Evolutionary conservation across 2,888 invertebrate genomes (phyloP).

Genomic region (Leptopterna dolabrata): DNA sequence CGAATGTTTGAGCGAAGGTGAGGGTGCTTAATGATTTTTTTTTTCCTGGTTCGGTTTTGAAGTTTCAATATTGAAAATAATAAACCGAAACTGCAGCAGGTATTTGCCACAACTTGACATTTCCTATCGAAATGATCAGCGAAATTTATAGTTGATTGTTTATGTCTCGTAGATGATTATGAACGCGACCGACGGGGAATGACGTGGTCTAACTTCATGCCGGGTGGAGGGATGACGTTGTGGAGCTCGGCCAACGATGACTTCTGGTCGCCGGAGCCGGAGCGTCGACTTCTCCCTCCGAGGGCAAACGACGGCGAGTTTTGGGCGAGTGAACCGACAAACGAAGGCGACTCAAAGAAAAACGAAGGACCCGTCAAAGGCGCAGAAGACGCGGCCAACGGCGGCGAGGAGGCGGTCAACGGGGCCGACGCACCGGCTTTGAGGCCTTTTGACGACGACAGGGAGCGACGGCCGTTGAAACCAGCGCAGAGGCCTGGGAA

Average conservation of each 20-base stretch:
- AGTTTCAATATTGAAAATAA: too few relatives aligned
- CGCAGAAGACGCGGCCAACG: not conserved
- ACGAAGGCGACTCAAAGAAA: not conserved
- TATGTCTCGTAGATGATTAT: not conserved
- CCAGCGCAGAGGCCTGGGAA: slow-evolving; percentile 21
- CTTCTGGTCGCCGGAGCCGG: slow-evolving; percentile 47
- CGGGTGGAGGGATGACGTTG: slow-evolving; percentile 62
- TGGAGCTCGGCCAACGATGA: slow-evolving; percentile 60
- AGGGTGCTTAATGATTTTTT: too few relatives aligned
- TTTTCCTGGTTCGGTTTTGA: too few relatives aligned
- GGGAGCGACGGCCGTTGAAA: slow-evolving; percentile 43
- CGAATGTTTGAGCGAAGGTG: too few relatives aligned
- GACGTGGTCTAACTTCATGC: slow-evolving; percentile 63
- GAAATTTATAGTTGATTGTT: too few relatives aligned
- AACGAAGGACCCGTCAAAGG: not conserved
- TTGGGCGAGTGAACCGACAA: not conserved
- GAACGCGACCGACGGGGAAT: slow-evolving; percentile 56
- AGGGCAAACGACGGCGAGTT: slow-evolving; percentile 4
- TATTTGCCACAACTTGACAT: too few relatives aligned
- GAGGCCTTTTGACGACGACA: slow-evolving; percentile 43
- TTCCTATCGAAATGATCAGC: too few relatives aligned
- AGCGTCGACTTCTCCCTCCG: slow-evolving; percentile 26
- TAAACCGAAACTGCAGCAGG: too few relatives aligned
- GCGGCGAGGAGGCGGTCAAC: not conserved
- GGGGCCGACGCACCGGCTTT: slow-evolving; percentile 21